Evolutionary conservation across 2,797 vertebrate genomes (phyloP).

Genomic region (Amblyraja radiata): DNA sequence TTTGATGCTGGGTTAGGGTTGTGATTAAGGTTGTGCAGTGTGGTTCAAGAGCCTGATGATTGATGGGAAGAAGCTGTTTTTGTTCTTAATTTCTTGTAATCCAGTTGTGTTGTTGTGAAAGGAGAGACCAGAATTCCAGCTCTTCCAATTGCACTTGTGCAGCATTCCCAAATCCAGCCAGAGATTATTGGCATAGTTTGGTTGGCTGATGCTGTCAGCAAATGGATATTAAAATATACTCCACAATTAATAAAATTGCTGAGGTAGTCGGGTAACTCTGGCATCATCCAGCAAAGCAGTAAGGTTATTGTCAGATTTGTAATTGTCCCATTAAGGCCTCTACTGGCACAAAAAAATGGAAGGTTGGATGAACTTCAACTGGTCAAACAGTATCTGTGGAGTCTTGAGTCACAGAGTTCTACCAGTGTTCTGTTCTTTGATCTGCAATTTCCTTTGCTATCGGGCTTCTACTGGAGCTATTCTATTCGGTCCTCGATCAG

Average conservation of each 20-base stretch:
- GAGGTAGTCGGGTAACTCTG: background rate
- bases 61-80: too few species aligned
- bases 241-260: background rate
- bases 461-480: background rate
- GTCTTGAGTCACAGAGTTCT: too few species aligned
- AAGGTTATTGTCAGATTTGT: background rate
- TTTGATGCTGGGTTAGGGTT: too few species aligned
- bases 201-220: background rate
- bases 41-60: too few species aligned
- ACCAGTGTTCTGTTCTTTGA: too few species aligned
- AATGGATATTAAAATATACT: background rate
- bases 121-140: background rate
- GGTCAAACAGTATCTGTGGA: too few species aligned
- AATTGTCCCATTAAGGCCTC: background rate
- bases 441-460: too few species aligned
- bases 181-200: background rate
- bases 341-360: too few species aligned
- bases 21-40: too few species aligned
- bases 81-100: background rate
- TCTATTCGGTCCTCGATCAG: background rate
- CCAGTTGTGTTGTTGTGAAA: background rate
- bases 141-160: background rate
- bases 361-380: too few species aligned
- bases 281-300: background rate
- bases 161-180: background rate